A percentile compares a stretch with the other conserved stretches of the same genome.
These are phyloP conservation scores for Malurus alboscapulatus DNA, from an alignment of 2,113 vertebrate species.

Conservation along the genomic window DNA sequence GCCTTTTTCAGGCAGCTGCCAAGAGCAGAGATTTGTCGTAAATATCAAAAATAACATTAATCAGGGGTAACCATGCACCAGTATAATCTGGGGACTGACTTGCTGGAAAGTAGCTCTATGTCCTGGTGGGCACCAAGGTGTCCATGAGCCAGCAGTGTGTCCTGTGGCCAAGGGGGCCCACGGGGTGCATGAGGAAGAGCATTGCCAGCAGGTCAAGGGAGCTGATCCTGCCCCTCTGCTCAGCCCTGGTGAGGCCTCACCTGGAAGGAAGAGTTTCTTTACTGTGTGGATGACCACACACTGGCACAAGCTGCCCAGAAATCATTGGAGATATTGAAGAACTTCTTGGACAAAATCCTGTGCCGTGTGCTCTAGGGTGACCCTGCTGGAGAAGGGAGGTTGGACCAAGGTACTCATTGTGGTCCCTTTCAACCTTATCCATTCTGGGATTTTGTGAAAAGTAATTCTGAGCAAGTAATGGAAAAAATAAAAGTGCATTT, in stretches of 20 bases:
- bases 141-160: not conserved
- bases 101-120: not conserved
- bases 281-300: no score
- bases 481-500: not conserved
- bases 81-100: not conserved
- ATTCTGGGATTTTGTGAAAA: not conserved
- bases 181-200: not conserved
- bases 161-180: not conserved
- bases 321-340: not conserved
- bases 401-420: not conserved
- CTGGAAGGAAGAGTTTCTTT: not conserved
- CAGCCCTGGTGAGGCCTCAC: not conserved
- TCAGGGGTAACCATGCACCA: not conserved
- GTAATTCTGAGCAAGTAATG: not conserved
- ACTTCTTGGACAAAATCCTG: not conserved
- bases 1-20: not conserved
- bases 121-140: not conserved
- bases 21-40: not conserved
- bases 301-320: not conserved
- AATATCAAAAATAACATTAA: not conserved
- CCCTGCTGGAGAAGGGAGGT: not conserved
- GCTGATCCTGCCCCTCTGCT: not conserved
- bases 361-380: not conserved
- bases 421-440: not conserved
- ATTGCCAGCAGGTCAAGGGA: fast-evolving